Percentiles rank a stretch among this genome's conserved stretches.
phyloP scores from a whole-genome alignment of 2,113 vertebrate genomes.

The Clinocottus analis region DNA sequence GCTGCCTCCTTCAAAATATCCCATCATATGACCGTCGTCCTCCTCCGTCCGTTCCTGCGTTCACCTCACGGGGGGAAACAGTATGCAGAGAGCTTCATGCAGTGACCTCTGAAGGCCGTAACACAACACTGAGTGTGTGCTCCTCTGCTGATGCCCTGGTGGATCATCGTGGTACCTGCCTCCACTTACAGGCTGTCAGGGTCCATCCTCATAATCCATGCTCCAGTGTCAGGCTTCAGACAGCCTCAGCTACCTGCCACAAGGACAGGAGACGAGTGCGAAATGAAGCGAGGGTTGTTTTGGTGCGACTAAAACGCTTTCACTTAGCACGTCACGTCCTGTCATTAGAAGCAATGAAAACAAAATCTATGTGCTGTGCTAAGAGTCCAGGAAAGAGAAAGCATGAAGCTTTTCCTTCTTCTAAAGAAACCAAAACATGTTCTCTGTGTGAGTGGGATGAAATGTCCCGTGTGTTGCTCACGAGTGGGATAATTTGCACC shows the following conservation, averaged over 20 bases:
- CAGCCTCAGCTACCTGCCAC: slow-evolving; percentile 7
- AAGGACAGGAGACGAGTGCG: slow-evolving; percentile 5
- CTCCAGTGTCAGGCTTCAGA: slow-evolving; percentile 20
- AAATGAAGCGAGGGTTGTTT: slow-evolving; percentile 7
- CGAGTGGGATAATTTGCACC: slow-evolving; percentile 22
- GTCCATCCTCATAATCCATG: slow-evolving; percentile 24
- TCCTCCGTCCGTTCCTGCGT: too few species aligned
- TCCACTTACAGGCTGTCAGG: slow-evolving; percentile 5
- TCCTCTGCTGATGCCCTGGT: slow-evolving; percentile 20
- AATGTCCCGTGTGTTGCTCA: slow-evolving; percentile 1
- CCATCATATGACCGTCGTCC: too few species aligned
- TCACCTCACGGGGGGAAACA: slow-evolving; percentile 11
- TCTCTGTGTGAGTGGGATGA: slow-evolving; percentile 21
- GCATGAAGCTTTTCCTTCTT: not conserved
- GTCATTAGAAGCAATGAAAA: not conserved
- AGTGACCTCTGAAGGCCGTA: slow-evolving; percentile 27
- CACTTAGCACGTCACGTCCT: not conserved
- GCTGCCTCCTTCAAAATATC: too few species aligned
- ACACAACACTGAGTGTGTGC: not conserved
- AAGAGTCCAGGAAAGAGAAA: not conserved
- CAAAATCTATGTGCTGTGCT: not conserved
- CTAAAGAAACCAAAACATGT: not conserved
- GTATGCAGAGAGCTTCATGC: not conserved
- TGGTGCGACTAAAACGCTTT: not conserved
- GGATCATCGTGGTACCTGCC: slow-evolving; percentile 28